These are phyloP conservation scores for Cerceris ruficornis DNA, from an alignment of 2,888 invertebrate genomes.

Conservation along the genomic window DNA sequence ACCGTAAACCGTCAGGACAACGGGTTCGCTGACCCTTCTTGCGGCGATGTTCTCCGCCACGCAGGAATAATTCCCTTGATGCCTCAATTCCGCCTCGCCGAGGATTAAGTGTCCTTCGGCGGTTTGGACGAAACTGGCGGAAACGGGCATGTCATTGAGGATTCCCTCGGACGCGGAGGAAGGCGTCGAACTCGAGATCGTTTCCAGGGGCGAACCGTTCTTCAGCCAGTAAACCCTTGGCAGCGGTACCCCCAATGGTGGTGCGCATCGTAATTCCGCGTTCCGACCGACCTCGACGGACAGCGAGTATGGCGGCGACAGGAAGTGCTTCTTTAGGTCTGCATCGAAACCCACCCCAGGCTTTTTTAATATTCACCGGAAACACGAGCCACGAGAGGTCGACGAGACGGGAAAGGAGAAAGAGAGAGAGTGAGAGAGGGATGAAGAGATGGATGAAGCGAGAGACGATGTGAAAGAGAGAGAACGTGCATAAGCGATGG, in stretches of 20 bases:
- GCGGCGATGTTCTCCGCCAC: slow-evolving; percentile 95
- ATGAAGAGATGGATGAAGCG: slow-evolving; percentile 8
- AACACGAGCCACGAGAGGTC: slow-evolving; percentile 35
- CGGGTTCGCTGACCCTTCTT: slow-evolving; percentile 91
- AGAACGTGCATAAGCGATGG: slow-evolving; percentile 6
- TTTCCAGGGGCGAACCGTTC: slow-evolving; percentile 88
- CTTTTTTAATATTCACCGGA: slow-evolving; percentile 56
- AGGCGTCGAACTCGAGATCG: slow-evolving; percentile 82
- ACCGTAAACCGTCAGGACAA: slow-evolving; percentile 94
- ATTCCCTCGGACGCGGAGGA: slow-evolving; percentile 49
- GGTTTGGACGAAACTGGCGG: slow-evolving; percentile 84
- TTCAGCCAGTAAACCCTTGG: slow-evolving; percentile 93
- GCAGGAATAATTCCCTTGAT: slow-evolving; percentile 97
- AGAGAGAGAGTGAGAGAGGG: slow-evolving; percentile 21
- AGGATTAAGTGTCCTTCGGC: slow-evolving; percentile 92
- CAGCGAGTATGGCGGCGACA: slow-evolving; percentile 89
- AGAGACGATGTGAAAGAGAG: slow-evolving; percentile 13
- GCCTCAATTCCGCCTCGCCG: slow-evolving; percentile 88
- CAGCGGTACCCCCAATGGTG: slow-evolving; percentile 92
- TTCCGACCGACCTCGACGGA: slow-evolving; percentile 91
- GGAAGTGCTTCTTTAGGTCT: slow-evolving; percentile 94
- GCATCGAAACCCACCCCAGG: slow-evolving; percentile 59
- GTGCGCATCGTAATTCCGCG: slow-evolving; percentile 91
- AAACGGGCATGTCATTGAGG: slow-evolving; percentile 79
- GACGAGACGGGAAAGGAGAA: slow-evolving; percentile 22